Conservation (phyloP, 2,888 invertebrate genomes). For the Mimas tiliae region DNA sequence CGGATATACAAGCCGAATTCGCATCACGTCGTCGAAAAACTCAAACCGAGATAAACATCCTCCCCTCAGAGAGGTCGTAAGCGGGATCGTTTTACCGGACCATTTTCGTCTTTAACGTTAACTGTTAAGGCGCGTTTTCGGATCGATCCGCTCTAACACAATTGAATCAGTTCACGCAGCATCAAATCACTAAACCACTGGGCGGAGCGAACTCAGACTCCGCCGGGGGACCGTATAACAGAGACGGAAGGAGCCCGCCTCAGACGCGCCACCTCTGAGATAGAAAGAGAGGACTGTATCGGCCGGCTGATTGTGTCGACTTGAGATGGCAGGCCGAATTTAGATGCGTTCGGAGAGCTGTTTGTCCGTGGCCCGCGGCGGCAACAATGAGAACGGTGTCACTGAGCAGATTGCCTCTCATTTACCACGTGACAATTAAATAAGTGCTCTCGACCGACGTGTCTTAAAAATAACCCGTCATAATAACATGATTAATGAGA, state of each 20-base stretch:
- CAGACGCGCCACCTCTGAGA: constrained; percentile 46
- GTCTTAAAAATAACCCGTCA: constrained; percentile 71
- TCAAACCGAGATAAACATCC: constrained; percentile 83
- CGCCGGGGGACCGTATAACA: constrained; percentile 74
- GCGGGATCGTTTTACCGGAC: constrained; percentile 77
- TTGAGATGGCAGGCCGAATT: constrained; percentile 75
- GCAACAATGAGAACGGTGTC: constrained; percentile 81
- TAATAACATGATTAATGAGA: constrained; percentile 77
- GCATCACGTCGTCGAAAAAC: constrained; percentile 83
- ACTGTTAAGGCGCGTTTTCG: constrained; percentile 77
- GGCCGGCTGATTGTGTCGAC: constrained; percentile 43
- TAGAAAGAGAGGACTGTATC: constrained; percentile 69
- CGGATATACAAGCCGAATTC: constrained; percentile 82
- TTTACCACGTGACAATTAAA: constrained; percentile 82
- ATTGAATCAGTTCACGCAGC: constrained; percentile 86
- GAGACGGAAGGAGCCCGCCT: constrained; percentile 66
- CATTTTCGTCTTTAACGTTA: constrained; percentile 80
- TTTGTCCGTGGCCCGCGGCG: constrained; percentile 75
- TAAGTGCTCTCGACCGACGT: constrained; percentile 76
- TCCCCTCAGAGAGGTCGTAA: constrained; percentile 78
- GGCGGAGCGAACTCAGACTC: constrained; percentile 83
- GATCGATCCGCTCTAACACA: constrained; percentile 67
- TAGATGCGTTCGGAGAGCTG: constrained; percentile 76
- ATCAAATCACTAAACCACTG: constrained; percentile 85
- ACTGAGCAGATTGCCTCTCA: constrained; percentile 81